These are phyloP conservation scores for Pseudococcus longispinus DNA, from an alignment of 2,888 invertebrate genomes.

Conservation along the genomic window DNA sequence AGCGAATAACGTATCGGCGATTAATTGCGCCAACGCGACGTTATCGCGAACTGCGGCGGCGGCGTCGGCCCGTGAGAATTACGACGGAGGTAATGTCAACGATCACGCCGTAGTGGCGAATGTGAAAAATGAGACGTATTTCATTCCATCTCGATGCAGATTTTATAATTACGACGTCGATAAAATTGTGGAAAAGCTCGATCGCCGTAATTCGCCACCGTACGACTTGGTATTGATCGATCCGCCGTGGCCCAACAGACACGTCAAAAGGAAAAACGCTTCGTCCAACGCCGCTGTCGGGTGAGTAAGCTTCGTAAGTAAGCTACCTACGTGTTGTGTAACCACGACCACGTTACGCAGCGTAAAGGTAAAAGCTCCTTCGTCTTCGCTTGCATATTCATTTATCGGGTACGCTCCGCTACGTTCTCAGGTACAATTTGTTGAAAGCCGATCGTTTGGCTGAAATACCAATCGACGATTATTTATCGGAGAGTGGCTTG, in stretches of 20 bases:
- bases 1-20: not conserved
- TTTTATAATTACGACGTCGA: slow-evolving; percentile 75
- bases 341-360: no score
- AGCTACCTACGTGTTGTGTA: no score
- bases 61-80: not conserved
- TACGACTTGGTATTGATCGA: slow-evolving; percentile 88
- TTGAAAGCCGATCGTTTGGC: slow-evolving; percentile 78
- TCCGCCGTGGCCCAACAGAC: slow-evolving; percentile 97
- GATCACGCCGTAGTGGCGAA: not conserved
- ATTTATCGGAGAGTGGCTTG: slow-evolving; percentile 71
- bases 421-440: slow-evolving; percentile 74
- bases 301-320: no score
- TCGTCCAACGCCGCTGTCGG: slow-evolving; percentile 69
- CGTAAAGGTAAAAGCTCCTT: no score
- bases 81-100: slow-evolving; percentile 19
- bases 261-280: slow-evolving; percentile 79
- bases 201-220: slow-evolving; percentile 64
- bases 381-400: not conserved
- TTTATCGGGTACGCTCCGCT: not conserved
- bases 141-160: slow-evolving; percentile 73
- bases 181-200: slow-evolving; percentile 63
- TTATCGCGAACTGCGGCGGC: not conserved
- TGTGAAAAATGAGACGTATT: slow-evolving; percentile 62
- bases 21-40: not conserved
- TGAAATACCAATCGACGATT: slow-evolving; percentile 72